Evolutionary conservation across 1,140 invertebrate species (phyloP).

Genomic region (Euglossa dilemma): DNA sequence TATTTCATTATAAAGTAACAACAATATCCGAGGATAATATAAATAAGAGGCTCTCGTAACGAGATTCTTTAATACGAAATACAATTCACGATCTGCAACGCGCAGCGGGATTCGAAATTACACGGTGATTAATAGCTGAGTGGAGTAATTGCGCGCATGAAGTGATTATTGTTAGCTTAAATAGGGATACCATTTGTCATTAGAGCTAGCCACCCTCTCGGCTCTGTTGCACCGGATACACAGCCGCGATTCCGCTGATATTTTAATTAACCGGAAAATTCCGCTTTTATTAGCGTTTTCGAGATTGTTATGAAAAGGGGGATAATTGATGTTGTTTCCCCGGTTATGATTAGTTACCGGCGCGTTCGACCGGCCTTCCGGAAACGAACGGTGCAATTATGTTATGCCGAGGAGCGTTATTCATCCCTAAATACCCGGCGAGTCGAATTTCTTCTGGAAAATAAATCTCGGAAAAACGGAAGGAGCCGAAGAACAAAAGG

Average conservation of each 20-base stretch:
- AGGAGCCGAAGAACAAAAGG: neutral
- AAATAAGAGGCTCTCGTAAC: too few relatives aligned
- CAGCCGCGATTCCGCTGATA: neutral
- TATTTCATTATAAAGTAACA: too few relatives aligned
- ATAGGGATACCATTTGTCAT: neutral
- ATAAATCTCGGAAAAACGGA: too few relatives aligned
- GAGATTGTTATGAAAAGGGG: constrained; percentile 13
- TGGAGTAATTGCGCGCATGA: neutral
- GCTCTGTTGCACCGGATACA: neutral
- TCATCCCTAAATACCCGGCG: constrained; percentile 2
- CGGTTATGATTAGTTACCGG: constrained; percentile 8
- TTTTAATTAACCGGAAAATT: constrained; percentile 22
- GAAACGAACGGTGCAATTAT: neutral
- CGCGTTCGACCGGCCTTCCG: constrained; percentile 4
- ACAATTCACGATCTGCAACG: too few relatives aligned
- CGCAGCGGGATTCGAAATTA: neutral
- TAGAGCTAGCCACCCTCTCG: neutral
- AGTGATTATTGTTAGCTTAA: constrained; percentile 1
- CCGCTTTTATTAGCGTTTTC: constrained; percentile 1
- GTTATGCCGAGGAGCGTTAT: neutral
- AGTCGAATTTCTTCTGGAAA: constrained; percentile 6
- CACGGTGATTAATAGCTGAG: neutral
- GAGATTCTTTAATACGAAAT: too few relatives aligned
- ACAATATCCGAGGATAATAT: too few relatives aligned
- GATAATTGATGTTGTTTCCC: constrained; percentile 9